phyloP scores from a whole-genome alignment of 2,888 invertebrate genomes.

The Eupithecia pulchellata region DNA sequence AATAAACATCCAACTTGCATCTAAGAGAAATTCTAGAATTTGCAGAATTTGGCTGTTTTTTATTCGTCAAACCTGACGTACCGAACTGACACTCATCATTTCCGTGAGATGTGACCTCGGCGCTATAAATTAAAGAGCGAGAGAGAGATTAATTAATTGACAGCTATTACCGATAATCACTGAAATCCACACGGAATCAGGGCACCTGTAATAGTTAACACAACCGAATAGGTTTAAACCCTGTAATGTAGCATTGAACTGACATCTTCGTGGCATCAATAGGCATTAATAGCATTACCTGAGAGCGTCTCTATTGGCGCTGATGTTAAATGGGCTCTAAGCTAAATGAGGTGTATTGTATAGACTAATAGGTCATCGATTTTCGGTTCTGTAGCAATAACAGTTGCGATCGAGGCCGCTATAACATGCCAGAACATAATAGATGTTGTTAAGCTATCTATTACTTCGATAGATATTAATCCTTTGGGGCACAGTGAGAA shows the following conservation, averaged over 20 bases:
- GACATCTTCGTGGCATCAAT: neutral
- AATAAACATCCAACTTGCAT: no score
- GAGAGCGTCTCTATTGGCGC: neutral
- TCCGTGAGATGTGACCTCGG: no score
- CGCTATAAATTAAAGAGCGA: no score
- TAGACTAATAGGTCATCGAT: slow-evolving; percentile 20
- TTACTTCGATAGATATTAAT: neutral
- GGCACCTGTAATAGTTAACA: neutral
- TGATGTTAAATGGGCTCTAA: slow-evolving; percentile 14
- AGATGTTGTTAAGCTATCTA: neutral
- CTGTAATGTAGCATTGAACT: neutral
- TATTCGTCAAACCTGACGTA: no score
- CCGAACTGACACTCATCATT: no score
- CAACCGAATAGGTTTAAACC: neutral
- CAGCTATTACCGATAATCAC: neutral
- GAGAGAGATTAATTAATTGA: no score
- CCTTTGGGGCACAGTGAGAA: neutral
- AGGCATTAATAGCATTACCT: neutral
- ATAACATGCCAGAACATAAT: neutral
- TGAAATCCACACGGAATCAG: neutral
- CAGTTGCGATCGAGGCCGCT: neutral
- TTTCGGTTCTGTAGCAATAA: slow-evolving; percentile 14
- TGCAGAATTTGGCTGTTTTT: no score
- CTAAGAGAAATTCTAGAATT: no score
- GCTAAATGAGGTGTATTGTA: slow-evolving; percentile 33